phyloP scores from a whole-genome alignment of 2,797 vertebrate genomes.

The Dendrocincla fuliginosa region DNA sequence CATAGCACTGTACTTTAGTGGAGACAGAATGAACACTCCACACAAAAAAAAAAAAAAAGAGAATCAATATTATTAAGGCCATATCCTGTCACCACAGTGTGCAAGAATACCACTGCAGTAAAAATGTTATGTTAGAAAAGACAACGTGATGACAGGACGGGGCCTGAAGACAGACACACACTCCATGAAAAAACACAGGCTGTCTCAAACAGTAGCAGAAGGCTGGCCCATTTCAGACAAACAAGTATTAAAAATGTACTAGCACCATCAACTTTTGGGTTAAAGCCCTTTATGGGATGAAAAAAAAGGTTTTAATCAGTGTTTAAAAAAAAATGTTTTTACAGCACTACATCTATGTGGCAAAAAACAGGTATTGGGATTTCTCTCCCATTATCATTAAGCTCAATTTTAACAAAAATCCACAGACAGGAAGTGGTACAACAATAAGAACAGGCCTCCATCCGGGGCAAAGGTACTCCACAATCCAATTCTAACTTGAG shows the following conservation, averaged over 20 bases:
- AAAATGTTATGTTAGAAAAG: constrained; percentile 68
- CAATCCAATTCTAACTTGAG: constrained; percentile 16
- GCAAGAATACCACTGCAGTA: constrained; percentile 62
- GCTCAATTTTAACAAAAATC: constrained; percentile 60
- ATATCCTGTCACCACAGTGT: constrained; percentile 57
- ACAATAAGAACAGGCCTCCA: constrained; percentile 35
- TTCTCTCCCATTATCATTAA: neutral
- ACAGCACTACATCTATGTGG: constrained; percentile 65
- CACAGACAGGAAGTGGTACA: constrained; percentile 48
- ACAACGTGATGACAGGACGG: constrained; percentile 51
- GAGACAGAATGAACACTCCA: constrained; percentile 53
- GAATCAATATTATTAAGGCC: constrained; percentile 21
- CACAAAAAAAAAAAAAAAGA: neutral
- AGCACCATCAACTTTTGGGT: constrained; percentile 78
- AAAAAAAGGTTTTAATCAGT: constrained; percentile 22
- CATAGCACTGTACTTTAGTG: constrained; percentile 49
- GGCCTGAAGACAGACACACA: constrained; percentile 44
- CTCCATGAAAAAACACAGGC: constrained; percentile 46
- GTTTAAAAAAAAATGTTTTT: constrained; percentile 43
- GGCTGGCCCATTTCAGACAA: constrained; percentile 62
- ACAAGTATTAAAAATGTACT: constrained; percentile 69
- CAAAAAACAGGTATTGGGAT: constrained; percentile 58
- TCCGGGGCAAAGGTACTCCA: constrained; percentile 23
- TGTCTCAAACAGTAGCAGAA: constrained; percentile 57
- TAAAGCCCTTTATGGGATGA: constrained; percentile 74